These are phyloP conservation scores for Pantherophis guttatus DNA, from an alignment of 2,113 vertebrate species.

Conservation along the genomic window DNA sequence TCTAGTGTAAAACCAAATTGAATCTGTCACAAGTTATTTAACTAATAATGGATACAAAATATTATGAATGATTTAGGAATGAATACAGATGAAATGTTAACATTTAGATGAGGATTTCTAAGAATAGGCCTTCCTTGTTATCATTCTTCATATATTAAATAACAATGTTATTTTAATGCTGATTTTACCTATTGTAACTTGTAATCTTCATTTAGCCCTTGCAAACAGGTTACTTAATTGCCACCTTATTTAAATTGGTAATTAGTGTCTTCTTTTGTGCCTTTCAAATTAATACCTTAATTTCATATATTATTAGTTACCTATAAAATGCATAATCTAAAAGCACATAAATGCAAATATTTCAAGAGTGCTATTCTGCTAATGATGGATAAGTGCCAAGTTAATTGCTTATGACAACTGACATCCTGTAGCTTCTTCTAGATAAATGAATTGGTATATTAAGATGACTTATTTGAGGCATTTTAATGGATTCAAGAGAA, in stretches of 20 bases:
- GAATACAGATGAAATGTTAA: not conserved
- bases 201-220: not conserved
- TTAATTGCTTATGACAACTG: conserved; percentile 35
- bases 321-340: rapidly evolving
- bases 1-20: not conserved
- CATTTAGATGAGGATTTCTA: rapidly evolving
- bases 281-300: not conserved
- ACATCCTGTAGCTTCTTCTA: not conserved
- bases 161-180: not conserved
- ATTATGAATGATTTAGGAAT: not conserved
- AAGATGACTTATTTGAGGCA: not conserved
- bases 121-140: rapidly evolving
- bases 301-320: not conserved
- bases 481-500: conserved; percentile 21
- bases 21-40: not conserved
- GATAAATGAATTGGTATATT: conserved; percentile 10
- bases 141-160: not conserved
- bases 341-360: rapidly evolving
- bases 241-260: rapidly evolving
- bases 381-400: not conserved
- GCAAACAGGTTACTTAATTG: not conserved
- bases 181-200: not conserved
- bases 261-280: not conserved
- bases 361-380: not conserved
- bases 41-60: not conserved